Percentiles rank a stretch among this genome's conserved stretches.
These are phyloP conservation scores for Cephus cinctus DNA, from an alignment of 1,140 invertebrate genomes.

Conservation along the genomic window DNA sequence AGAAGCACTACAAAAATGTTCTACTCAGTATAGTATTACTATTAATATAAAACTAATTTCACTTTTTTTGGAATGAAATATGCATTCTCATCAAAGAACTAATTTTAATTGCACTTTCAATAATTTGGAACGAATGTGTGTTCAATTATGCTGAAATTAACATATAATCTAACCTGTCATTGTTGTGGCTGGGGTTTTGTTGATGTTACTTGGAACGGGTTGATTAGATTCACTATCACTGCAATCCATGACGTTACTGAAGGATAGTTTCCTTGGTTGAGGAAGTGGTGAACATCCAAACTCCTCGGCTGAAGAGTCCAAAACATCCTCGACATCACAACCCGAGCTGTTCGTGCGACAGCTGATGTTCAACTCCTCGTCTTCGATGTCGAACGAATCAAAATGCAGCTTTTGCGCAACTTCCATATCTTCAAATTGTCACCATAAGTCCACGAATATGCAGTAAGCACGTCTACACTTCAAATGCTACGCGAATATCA, in stretches of 20 bases:
- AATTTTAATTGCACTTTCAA: too few species aligned
- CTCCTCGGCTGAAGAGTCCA: constrained; percentile 46
- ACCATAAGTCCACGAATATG: constrained; percentile 22
- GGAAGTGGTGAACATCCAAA: constrained; percentile 34
- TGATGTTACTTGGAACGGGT: constrained; percentile 18
- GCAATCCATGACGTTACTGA: constrained; percentile 40
- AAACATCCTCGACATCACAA: constrained; percentile 44
- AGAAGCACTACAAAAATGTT: too few species aligned
- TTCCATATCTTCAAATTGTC: constrained; percentile 36
- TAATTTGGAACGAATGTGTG: background rate
- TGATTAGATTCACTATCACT: constrained; percentile 40
- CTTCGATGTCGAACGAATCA: constrained; percentile 42
- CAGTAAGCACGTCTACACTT: background rate
- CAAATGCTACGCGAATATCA: constrained; percentile 7
- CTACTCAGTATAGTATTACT: background rate
- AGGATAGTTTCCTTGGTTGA: constrained; percentile 45
- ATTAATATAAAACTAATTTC: background rate
- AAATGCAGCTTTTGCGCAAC: constrained; percentile 43
- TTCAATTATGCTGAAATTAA: background rate
- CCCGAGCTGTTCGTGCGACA: constrained; percentile 43
- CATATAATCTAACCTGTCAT: constrained; percentile 41
- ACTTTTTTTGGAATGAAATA: too few species aligned
- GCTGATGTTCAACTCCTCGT: constrained; percentile 48
- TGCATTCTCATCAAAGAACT: too few species aligned
- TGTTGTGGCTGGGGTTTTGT: constrained; percentile 27